phyloP scores from a whole-genome alignment of 2,113 vertebrate genomes.

The Esox niger region DNA sequence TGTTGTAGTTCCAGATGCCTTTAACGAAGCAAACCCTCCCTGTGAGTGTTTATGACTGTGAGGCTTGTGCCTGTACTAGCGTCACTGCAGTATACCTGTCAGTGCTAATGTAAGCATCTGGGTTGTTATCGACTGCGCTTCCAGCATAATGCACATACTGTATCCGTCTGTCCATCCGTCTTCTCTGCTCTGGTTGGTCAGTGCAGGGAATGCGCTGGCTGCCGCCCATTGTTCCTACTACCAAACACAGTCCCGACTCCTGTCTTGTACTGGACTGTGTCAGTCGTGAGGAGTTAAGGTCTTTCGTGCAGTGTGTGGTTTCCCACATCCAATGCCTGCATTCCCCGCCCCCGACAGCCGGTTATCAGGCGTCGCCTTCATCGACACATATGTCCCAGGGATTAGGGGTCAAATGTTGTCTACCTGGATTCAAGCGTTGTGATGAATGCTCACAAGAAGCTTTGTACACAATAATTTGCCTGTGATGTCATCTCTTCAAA shows the following conservation, averaged over 20 bases:
- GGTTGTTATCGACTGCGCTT: neutral
- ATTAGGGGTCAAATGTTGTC: constrained; percentile 50
- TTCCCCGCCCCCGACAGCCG: constrained; percentile 46
- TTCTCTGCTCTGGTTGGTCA: constrained; percentile 10
- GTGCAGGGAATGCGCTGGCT: neutral
- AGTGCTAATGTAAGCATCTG: constrained; percentile 1
- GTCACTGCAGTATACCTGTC: constrained; percentile 1
- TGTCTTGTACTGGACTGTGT: neutral
- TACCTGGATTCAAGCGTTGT: constrained; percentile 56
- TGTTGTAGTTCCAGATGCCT: neutral
- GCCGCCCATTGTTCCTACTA: neutral
- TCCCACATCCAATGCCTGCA: constrained; percentile 30
- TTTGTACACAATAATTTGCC: constrained; percentile 52
- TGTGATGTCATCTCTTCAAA: constrained; percentile 60
- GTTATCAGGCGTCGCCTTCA: constrained; percentile 53
- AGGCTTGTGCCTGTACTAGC: neutral
- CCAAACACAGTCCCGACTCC: neutral
- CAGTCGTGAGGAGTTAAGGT: constrained; percentile 36
- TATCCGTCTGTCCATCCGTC: constrained; percentile 14
- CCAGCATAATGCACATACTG: neutral
- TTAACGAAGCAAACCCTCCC: neutral
- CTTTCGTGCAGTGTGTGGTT: constrained; percentile 21
- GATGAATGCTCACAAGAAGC: constrained; percentile 55
- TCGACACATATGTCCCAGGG: constrained; percentile 51
- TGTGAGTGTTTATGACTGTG: neutral